These are phyloP conservation scores for Folsomia candida DNA, from an alignment of 2,888 invertebrate genomes.

Conservation along the genomic window DNA sequence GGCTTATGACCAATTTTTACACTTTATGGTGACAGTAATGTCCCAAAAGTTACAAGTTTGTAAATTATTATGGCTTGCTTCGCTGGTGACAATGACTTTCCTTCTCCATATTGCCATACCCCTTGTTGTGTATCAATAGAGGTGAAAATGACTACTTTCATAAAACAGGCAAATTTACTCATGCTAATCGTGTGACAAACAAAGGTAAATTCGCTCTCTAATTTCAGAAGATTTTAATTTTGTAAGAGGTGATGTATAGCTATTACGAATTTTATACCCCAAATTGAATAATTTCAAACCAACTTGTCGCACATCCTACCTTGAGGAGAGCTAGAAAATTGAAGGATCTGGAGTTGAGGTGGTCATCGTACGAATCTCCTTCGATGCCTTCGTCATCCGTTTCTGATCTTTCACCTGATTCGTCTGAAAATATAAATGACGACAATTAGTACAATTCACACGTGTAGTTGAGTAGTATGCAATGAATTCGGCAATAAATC, in stretches of 20 bases:
- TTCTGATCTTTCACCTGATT: conserved; percentile 58
- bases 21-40: neutral
- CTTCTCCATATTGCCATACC: too few relatives aligned
- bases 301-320: conserved; percentile 28
- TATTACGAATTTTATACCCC: too few relatives aligned
- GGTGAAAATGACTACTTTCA: neutral
- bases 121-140: neutral
- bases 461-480: too few relatives aligned
- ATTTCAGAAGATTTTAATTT: neutral
- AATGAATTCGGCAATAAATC: too few relatives aligned
- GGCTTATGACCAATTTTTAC: neutral
- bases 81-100: neutral
- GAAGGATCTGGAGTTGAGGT: conserved; percentile 38
- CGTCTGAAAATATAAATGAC: conserved; percentile 38
- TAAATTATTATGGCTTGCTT: neutral
- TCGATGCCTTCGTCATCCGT: conserved; percentile 81
- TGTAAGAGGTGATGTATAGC: too few relatives aligned
- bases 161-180: neutral
- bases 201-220: neutral
- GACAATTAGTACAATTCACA: too few relatives aligned
- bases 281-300: too few relatives aligned
- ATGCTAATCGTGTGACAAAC: too few relatives aligned
- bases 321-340: conserved; percentile 47
- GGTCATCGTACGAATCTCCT: conserved; percentile 64
- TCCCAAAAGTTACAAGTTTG: neutral